Base-by-base conservation (phyloP, 2,113 vertebrate species). In the Leiothrix lutea region DNA sequence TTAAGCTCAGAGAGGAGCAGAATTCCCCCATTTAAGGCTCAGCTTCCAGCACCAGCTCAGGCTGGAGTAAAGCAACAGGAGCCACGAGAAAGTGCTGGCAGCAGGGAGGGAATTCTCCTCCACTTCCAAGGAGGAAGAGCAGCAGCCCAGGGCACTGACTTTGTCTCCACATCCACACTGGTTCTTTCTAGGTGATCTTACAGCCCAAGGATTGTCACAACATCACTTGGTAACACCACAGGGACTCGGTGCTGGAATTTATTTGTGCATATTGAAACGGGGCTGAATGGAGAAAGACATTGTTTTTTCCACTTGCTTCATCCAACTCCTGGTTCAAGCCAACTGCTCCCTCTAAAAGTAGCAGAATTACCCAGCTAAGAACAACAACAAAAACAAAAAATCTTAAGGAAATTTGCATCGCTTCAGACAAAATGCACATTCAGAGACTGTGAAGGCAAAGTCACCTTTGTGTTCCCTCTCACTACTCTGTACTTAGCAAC, bases 271-370 rank as follows among this genome's bases (percentile, higher is more conserved):
- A 71, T 80, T 95, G 88, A 78, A 95, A 56, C 21, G 6, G 80
- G 36, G 48, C 28, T 93, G 86, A 93, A 95, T 64, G 86, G 72
- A 94, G 86, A 82, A 82, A 81, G 53, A 74, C 67, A 54, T 33
- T 92, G 71, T 50, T 89, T 97, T 95, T 88, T 91, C 94, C 95
- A 95, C 11, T 90, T 47, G 61, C 82, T 92, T 79, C 86, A 74
- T 92, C 92, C 95, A 94, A 84, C 44, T 88, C 56, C 17, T 64
- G 60, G 6, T 73, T 77, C 16, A 84, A 94, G 94, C 94, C 93
- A 96, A 93, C 9, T 72, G 64, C 67, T 82, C 57, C 40, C 72
- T 84, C 92, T 78, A 50, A 72, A 96, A 93, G 93, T 18, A 84
- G 66, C 51, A 71, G 60, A 89, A 84, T 78, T 36, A 74, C 45